Conservation (phyloP, 2,797 vertebrate genomes). For the Epinephelus malabaricus region DNA sequence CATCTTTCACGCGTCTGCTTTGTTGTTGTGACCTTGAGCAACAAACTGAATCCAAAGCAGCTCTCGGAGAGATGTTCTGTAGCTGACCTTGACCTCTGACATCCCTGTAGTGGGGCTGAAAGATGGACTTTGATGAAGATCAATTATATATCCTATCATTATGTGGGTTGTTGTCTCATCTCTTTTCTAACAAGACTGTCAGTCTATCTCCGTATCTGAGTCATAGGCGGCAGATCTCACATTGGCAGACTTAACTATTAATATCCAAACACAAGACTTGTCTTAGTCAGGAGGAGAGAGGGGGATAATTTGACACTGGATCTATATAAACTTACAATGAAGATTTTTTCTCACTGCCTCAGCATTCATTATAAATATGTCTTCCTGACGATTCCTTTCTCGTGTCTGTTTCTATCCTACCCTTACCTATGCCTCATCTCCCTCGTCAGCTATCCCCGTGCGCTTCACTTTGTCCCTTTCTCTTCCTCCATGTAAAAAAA, state of each 20-base stretch:
- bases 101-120: background rate
- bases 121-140: slow-evolving; percentile 11
- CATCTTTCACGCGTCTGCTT: background rate
- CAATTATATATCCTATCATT: slow-evolving; percentile 27
- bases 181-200: slow-evolving; percentile 22
- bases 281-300: slow-evolving; percentile 8
- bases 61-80: background rate
- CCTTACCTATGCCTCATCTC: slow-evolving; percentile 53
- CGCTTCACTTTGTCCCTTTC: slow-evolving; percentile 33
- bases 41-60: slow-evolving; percentile 1
- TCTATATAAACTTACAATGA: slow-evolving; percentile 32
- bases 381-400: slow-evolving; percentile 26
- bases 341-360: slow-evolving; percentile 36
- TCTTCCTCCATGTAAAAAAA: slow-evolving; percentile 35
- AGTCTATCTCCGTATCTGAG: background rate
- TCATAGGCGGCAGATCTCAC: slow-evolving; percentile 25
- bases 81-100: slow-evolving; percentile 23
- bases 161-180: slow-evolving; percentile 10
- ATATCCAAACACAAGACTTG: slow-evolving; percentile 26
- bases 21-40: slow-evolving; percentile 17
- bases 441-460: slow-evolving; percentile 29
- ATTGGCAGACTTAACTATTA: slow-evolving; percentile 32
- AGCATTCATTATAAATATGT: slow-evolving; percentile 40
- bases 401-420: slow-evolving; percentile 34
- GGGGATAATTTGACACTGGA: slow-evolving; percentile 24